Percentiles rank a stretch among this genome's conserved stretches.
Conservation (phyloP, 2,113 vertebrate species). For the Antigone vipio region DNA sequence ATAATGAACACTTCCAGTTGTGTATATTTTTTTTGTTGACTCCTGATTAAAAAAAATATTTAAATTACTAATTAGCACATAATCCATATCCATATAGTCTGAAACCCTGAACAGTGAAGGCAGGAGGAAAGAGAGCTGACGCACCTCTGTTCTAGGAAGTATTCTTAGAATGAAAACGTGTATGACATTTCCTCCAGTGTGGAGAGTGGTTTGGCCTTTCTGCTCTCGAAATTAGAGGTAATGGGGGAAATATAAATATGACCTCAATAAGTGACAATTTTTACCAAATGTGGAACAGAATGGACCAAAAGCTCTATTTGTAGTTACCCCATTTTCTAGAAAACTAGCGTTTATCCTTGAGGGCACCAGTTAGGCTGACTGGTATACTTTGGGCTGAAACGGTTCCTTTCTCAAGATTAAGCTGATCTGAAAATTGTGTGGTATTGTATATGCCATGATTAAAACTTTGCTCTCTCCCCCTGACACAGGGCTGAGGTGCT, state of each 20-base stretch:
- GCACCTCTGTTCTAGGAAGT: neutral
- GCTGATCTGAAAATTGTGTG: neutral
- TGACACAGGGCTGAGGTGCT: neutral
- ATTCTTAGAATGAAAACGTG: neutral
- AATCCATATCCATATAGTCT: rapidly evolving
- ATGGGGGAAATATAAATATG: neutral
- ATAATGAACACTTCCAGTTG: neutral
- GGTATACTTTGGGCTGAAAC: neutral
- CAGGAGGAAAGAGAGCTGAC: neutral
- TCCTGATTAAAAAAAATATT: neutral
- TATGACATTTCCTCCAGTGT: rapidly evolving
- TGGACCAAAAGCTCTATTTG: neutral
- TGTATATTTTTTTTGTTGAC: neutral
- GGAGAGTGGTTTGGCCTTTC: neutral
- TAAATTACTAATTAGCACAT: neutral
- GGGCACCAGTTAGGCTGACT: neutral
- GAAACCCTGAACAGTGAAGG: neutral
- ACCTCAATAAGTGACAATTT: neutral
- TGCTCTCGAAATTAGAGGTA: neutral
- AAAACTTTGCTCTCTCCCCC: neutral
- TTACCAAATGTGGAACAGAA: neutral
- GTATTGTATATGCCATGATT: rapidly evolving
- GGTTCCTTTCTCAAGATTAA: too few relatives aligned
- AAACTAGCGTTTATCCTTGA: neutral
- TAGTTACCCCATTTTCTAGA: neutral